Evolutionary conservation across 2,888 invertebrate species (phyloP).

Genomic region (Xylophagus ater): DNA sequence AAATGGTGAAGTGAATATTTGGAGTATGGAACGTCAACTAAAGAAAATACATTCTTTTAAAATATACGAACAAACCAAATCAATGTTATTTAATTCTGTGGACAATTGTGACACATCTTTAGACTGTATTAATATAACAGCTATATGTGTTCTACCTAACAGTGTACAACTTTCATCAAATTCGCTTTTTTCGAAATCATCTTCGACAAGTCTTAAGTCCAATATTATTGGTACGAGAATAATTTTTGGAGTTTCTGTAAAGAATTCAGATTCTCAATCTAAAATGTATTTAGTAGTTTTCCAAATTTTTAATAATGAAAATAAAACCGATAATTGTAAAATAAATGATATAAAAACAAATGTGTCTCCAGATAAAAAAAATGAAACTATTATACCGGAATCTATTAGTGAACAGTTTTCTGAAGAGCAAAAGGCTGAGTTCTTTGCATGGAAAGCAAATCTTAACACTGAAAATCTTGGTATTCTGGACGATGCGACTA

Average conservation of each 20-base stretch:
- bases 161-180: not conserved
- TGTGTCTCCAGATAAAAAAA: too few relatives aligned
- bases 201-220: slow-evolving; percentile 26
- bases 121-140: slow-evolving; percentile 52
- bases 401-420: too few relatives aligned
- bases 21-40: slow-evolving; percentile 71
- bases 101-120: too few relatives aligned
- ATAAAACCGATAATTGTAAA: not conserved
- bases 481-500: too few relatives aligned
- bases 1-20: slow-evolving; percentile 63
- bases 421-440: too few relatives aligned
- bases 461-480: too few relatives aligned
- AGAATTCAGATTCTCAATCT: slow-evolving; percentile 27
- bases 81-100: too few relatives aligned
- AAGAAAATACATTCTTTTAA: slow-evolving; percentile 53
- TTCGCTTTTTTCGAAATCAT: slow-evolving; percentile 23
- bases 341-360: slow-evolving; percentile 44
- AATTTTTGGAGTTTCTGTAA: slow-evolving; percentile 29
- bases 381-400: too few relatives aligned
- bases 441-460: too few relatives aligned
- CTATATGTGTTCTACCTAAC: slow-evolving; percentile 67
- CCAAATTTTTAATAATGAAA: too few relatives aligned
- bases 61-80: slow-evolving; percentile 27
- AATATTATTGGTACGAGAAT: slow-evolving; percentile 32
- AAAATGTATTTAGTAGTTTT: slow-evolving; percentile 30